Base-by-base conservation (phyloP, 1,140 invertebrate species). In the Condylostylus longicornis region DNA sequence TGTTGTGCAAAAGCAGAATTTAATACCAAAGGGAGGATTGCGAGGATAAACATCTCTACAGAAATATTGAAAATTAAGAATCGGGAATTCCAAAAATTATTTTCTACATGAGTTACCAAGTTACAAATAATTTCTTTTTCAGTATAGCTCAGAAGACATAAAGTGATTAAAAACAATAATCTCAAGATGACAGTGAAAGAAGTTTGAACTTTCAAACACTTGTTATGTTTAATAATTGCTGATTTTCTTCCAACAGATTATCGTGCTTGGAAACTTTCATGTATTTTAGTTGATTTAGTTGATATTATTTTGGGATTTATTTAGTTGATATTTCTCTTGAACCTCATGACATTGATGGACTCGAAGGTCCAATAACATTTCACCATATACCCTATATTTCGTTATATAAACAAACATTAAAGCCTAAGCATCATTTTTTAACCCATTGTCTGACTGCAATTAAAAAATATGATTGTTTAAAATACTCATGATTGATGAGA, bases 81-180 rank as follows among this genome's bases (percentile, higher is more conserved):
- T 36, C 29, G 55, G 53, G 23, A 43, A 62, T 9, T 52, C 51
- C 44, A 45, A 53, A 42, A 35, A 39, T 33, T 58, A 50, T 30
- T 27, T 50, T 18, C 60, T 52, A 39, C 42, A 56, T 33, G 18
- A 37, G 14, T 30, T 58, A 4, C 35, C 40, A 19, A 40, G 46
- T 53, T 22, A 47, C 48, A 22, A 20, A 53, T n/a, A 62, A 63
- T 46, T 45, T 42, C 22, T 41, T 42, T 29, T 43, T 54, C 18
- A 58, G 61, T 43, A 41, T 46, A 3, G 55, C 61, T 53, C 57
- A 63, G 39, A 58, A 8, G 15, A 30, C 6, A 7, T 30, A 30
- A 30, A 43, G 17, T 38, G 44, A 7, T 29, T 56, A 50, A 47
- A 41, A 40, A 40, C 3, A 42, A 46, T 33, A 40, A 35, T 21